Evolutionary conservation across 1,140 invertebrate species (phyloP), one percentile per base, ranked within the genome.

Genomic region (Drosophila navojoa): DNA sequence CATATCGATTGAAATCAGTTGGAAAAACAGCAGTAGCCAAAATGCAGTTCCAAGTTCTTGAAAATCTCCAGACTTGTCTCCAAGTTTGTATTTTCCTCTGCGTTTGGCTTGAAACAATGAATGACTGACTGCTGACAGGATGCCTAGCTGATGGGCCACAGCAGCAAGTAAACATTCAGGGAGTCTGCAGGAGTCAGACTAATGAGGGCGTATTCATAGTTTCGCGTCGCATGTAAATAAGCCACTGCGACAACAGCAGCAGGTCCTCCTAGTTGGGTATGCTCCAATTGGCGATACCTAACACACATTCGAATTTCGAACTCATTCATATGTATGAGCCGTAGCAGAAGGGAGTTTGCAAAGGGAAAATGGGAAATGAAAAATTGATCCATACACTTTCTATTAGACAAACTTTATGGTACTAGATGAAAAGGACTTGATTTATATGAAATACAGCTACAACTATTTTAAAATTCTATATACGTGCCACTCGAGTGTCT

Each of bases 121-220:
- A 7, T 32, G 32, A 32, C 32, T 9, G 32, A 32, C 32, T 32
- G 32, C 32, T 32, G 32, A 32, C 32, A 32, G 32, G 35, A 61
- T 70, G 40, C 29, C 35, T 49, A 72, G 44, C 53, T 44, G 60
- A 45, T 57, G 38, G 64, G 52, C 57, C 40, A 47, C 57, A 49
- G 54, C 29, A 55, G 50, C 42, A 47, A 53, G 27, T 40, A 10
- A 53, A 22, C 13, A n/a, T 22, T 44, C 44, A 52, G 29, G 45
- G 53, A 59, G 55, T 59, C 29, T 42, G 47, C 52, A 27, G 27
- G 66, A 52, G 27, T 52, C 58, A 70, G 66, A 81, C 66, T 81
- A 77, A 81, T 81, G 74, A 79, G 61, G 15, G 50, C 52, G 54
- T 74, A 69, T 77, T 66, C 50, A 66, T 45, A 55, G 50, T 66